Evolutionary conservation across 1,140 invertebrate species (phyloP).

Genomic region (Ylistrum balloti): DNA sequence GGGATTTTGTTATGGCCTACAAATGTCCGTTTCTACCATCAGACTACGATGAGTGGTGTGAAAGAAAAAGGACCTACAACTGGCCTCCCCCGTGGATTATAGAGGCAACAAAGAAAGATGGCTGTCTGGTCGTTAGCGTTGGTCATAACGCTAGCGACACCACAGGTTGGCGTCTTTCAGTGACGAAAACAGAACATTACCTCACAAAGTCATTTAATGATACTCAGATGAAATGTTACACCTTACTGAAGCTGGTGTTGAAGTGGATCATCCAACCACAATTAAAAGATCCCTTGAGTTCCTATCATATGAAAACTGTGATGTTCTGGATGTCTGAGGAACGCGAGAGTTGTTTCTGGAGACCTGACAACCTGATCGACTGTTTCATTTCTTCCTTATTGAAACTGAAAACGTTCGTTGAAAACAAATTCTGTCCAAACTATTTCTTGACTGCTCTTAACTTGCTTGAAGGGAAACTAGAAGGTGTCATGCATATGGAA

Average conservation of each 20-base stretch:
- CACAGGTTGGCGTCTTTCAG: slow-evolving; percentile 21
- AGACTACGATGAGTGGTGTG: slow-evolving; percentile 9
- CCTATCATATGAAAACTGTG: slow-evolving; percentile 29
- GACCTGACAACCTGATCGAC: neutral
- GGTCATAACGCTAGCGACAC: neutral
- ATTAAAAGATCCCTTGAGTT: neutral
- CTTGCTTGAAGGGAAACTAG: neutral
- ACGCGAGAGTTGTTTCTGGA: neutral
- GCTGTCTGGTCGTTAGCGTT: slow-evolving; percentile 21
- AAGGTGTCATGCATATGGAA: neutral
- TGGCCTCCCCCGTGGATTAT: neutral
- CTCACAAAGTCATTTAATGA: neutral
- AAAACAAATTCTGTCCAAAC: slow-evolving; percentile 32
- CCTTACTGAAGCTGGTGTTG: neutral
- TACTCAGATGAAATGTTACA: slow-evolving; percentile 44
- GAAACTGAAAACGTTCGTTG: neutral
- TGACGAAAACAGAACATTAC: neutral
- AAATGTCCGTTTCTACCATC: neutral
- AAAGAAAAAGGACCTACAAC: neutral
- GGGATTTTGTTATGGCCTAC: neutral
- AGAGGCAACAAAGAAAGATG: neutral
- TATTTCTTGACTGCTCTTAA: slow-evolving; percentile 17
- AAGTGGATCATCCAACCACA: neutral
- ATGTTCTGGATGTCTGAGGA: slow-evolving; percentile 51
- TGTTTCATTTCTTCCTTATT: neutral